Evolutionary conservation across 2,888 invertebrate genomes (phyloP).

Genomic region (Ophioninae sp.): DNA sequence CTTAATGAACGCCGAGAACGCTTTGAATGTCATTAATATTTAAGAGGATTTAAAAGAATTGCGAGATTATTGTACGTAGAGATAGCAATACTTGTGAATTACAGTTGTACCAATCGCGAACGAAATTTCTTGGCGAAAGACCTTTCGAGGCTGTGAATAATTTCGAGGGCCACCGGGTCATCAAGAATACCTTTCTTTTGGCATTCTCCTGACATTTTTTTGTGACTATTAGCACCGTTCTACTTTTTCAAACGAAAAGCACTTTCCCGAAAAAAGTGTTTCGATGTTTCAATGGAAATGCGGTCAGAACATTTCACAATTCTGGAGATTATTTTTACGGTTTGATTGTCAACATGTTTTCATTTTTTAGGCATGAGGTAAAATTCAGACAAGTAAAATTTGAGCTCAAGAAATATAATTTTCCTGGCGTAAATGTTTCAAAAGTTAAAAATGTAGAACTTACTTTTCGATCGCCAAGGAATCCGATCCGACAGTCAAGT

Average conservation of each 20-base stretch:
- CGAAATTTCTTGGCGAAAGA: neutral
- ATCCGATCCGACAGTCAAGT: constrained; percentile 84
- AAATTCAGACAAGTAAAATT: neutral
- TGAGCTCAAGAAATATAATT: too few species aligned
- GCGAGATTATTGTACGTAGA: neutral
- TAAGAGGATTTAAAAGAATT: neutral
- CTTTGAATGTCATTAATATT: neutral
- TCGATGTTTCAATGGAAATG: neutral
- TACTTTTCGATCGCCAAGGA: constrained; percentile 85
- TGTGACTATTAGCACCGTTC: neutral
- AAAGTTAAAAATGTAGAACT: constrained; percentile 70
- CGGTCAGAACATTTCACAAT: neutral
- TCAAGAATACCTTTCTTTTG: neutral
- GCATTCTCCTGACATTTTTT: neutral
- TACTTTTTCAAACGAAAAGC: neutral
- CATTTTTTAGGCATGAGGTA: neutral
- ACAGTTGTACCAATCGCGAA: neutral
- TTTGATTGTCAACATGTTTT: neutral
- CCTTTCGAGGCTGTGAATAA: too few species aligned
- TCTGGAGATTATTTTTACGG: neutral
- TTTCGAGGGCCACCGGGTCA: neutral
- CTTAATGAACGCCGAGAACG: neutral
- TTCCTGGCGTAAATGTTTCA: too few species aligned
- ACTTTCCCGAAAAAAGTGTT: neutral
- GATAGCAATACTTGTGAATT: neutral